A percentile compares a stretch with the other conserved stretches of the same genome.
Conservation (phyloP, 1,140 invertebrate genomes). For the Agraylea sexmaculata region DNA sequence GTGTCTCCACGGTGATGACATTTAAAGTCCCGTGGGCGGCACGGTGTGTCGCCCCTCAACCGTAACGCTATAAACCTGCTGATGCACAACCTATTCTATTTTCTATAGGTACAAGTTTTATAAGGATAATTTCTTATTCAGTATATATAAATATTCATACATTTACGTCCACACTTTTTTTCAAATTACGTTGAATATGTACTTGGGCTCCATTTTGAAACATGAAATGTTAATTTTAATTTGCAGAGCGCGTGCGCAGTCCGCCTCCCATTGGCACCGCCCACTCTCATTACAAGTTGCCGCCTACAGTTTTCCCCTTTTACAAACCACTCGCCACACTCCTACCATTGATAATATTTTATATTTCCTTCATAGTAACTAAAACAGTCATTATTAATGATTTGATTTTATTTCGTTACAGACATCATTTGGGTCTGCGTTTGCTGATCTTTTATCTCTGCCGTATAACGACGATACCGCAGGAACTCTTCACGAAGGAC, state of each 20-base stretch:
- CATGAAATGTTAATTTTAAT: too few species aligned
- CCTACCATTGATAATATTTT: too few species aligned
- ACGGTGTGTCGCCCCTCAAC: too few species aligned
- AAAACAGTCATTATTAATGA: neutral
- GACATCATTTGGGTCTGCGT: conserved; percentile 43
- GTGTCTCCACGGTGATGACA: conserved; percentile 18
- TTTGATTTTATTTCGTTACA: conserved; percentile 25
- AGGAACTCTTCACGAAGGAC: conserved; percentile 38
- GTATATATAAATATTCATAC: too few species aligned
- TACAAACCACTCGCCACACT: too few species aligned
- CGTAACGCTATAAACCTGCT: conserved; percentile 15
- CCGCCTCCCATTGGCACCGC: conserved; percentile 22
- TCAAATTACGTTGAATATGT: conserved; percentile 25
- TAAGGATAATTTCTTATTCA: too few species aligned
- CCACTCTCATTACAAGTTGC: conserved; percentile 27
- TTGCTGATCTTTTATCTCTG: conserved; percentile 39
- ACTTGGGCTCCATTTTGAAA: too few species aligned
- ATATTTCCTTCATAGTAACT: neutral
- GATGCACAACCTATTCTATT: too few species aligned
- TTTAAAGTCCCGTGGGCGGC: conserved; percentile 15
- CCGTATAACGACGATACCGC: conserved; percentile 41
- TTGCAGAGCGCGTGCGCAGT: conserved; percentile 24
- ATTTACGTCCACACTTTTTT: too few species aligned
- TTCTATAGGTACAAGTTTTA: too few species aligned
- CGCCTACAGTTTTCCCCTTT: conserved; percentile 22